Base-by-base conservation (phyloP, 2,888 invertebrate genomes). In the Leptarthrus brevirostris region DNA sequence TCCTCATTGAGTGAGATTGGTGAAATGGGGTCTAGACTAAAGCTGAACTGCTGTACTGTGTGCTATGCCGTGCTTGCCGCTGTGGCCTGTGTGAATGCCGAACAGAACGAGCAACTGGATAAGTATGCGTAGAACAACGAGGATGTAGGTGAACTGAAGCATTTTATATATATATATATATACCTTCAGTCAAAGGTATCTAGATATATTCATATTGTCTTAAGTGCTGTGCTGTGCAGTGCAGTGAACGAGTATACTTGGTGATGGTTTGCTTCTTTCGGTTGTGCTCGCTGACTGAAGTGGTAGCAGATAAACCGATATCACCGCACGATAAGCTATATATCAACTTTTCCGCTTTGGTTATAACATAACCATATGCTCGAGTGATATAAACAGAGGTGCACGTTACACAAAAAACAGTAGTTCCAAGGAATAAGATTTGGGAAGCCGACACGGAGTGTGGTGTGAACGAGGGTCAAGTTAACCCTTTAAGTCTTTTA, bases 271-370 rank as follows among this genome's bases (percentile, higher is more conserved):
- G 18, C 20, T 58, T 58, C 58, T 58, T 58, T 36, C 18, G n/a
- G 1, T n/a, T 22, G 6, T 26, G 40, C 16, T 58, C 36, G 5
- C 36, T 58, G 36, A 18, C 58, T 58, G 16, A 58, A 40, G 58
- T 58, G 58, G 58, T 58, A 58, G 10, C 40, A 58, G 36, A 58
- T 58, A 58, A 58, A 36, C 58, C 34, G 58, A 58, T 58, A 58
- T 58, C 36, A 36, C 20, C 40, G 40, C 40, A 40, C 40, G 40
- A 40, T 40, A 40, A 12, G 40, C 40, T 6, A 40, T 40, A 40
- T 40, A 40, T 40, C 40, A 40, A 40, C 40, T 40, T 40, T 40
- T 1, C 40, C 58, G 36, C 58, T 58, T 58, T 58, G 36, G 36
- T 36, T 20, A 36, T 58, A 58, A 36, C 58, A 20, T 36, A 36